Base-by-base conservation (phyloP, 2,113 vertebrate genomes). In the Muscicapa adusta region DNA sequence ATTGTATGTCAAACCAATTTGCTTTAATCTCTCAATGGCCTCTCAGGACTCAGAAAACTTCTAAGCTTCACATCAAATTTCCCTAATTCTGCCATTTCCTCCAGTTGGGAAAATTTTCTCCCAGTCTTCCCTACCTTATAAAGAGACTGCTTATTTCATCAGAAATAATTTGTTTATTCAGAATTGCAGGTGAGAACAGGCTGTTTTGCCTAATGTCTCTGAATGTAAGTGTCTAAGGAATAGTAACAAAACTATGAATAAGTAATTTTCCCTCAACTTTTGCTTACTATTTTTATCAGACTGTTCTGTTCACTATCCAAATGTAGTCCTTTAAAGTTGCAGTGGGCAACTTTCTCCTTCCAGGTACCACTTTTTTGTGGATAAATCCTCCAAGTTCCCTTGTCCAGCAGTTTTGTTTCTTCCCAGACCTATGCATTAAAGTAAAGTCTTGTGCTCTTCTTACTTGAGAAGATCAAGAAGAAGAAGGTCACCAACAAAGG, bases 51-150 rank as follows among this genome's bases (percentile, higher is more conserved):
- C 36, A 81, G 56, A 65, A 85, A 89, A 62, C 62, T 85, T 71
- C 77, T 80, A 79, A 90, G 81, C n/a, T 83, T 93, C 67, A 56
- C 33, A 76, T 91, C 4, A 89, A 26, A 89, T 95, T 93, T 93
- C 76, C 85, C 65, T 91, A 89, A 94, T 94, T 96, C 56, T 60
- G 24, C 62, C 25, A 88, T 88, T 94, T 96, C 47, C 45, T 89
- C 62, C 38, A 70, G 23, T 0, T 73, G 58, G 54, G 34, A 54
- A 34, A 85, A 70, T 91, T 82, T 88, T 91, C 45, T 54, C 60
- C 79, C 68, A 53, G 16, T 71, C 18, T 79, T 91, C 29, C 31
- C 22, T 60, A 23, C 11, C 40, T 68, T 70, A 82, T 61, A 61
- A 82, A 79, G 23, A 88, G 23, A 50, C 53, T 82, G 14, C 50